Base-by-base conservation (phyloP, 2,888 invertebrate species). In the Eupeodes latifasciatus region DNA sequence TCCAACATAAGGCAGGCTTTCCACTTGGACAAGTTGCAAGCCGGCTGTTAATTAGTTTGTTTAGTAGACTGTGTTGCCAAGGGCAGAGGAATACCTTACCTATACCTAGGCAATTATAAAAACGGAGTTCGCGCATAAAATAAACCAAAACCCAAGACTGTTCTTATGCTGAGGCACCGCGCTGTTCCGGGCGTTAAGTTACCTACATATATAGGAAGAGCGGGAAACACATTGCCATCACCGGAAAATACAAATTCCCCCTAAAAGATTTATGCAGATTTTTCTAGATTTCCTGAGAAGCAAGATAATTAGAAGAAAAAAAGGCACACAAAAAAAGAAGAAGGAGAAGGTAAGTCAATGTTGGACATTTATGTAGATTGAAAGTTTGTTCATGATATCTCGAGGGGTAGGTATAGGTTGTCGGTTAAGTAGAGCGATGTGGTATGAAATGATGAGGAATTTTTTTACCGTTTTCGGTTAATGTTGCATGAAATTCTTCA, bases 21-120 rank as follows among this genome's bases (percentile, higher is more conserved):
- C 81, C 85, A 81, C 85, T 78, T 85, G 88, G 84, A 57, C 75
- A 75, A 79, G 75, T 71, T 79, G 81, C 59, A 36, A 75, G 72
- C 81, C 69, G 78, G 72, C 81, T 64, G 78, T 77, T 88, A 88
- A 88, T 88, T 88, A 85, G 88, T 88, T 88, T 88, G 88, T 71
- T 88, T 88, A 88, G 75, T 78, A 85, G 88, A 81, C 85, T 81
- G 85, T 81, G 85, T 88, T 85, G 81, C 88, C 88, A 88, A 85
- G 81, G 80, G 84, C 80, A 72, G 40, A 67, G 59, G 55, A 36
- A 75, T 74, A 36, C 40, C 40, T 40, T 40, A 40, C 40, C 5
- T 40, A 40, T 40, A 40, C 40, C 40, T 40, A 40, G 40, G 40
- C 40, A 5, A 40, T 40, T 40, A 40, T 5, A 14, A 49, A 61